Evolutionary conservation across 2,797 vertebrate genomes (phyloP).

Genomic region (Syngnathus acus): DNA sequence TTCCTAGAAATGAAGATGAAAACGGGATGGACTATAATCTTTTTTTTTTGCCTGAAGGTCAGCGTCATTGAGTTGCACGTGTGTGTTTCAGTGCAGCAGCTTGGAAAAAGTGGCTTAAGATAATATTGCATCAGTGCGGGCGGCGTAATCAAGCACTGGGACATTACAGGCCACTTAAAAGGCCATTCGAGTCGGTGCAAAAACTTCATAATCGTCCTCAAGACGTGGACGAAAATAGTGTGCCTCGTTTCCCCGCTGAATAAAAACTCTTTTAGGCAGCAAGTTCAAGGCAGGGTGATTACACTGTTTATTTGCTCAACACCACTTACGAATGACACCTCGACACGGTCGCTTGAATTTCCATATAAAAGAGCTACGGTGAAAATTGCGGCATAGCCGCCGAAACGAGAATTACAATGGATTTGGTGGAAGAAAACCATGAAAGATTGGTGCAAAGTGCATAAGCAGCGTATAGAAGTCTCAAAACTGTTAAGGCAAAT

Average conservation of each 20-base stretch:
- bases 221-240: constrained; percentile 29
- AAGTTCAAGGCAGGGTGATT: background rate
- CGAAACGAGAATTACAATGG: background rate
- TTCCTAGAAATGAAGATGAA: constrained; percentile 65
- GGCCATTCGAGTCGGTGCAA: constrained; percentile 6
- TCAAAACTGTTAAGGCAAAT: background rate
- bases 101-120: constrained; percentile 15
- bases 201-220: constrained; percentile 23
- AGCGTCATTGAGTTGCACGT: constrained; percentile 19
- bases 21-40: constrained; percentile 38
- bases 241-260: constrained; percentile 29
- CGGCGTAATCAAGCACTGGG: constrained; percentile 7
- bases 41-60: constrained; percentile 55
- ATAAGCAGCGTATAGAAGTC: background rate
- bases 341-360: background rate
- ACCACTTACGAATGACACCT: background rate
- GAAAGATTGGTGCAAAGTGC: background rate
- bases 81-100: background rate
- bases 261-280: constrained; percentile 3
- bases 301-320: background rate
- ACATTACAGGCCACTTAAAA: constrained; percentile 19
- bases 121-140: constrained; percentile 3
- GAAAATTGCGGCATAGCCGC: no score
- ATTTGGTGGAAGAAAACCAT: background rate
- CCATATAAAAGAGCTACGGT: background rate